These are phyloP conservation scores for Falcaria lacertinaria DNA, from an alignment of 2,888 invertebrate species.

Conservation along the genomic window DNA sequence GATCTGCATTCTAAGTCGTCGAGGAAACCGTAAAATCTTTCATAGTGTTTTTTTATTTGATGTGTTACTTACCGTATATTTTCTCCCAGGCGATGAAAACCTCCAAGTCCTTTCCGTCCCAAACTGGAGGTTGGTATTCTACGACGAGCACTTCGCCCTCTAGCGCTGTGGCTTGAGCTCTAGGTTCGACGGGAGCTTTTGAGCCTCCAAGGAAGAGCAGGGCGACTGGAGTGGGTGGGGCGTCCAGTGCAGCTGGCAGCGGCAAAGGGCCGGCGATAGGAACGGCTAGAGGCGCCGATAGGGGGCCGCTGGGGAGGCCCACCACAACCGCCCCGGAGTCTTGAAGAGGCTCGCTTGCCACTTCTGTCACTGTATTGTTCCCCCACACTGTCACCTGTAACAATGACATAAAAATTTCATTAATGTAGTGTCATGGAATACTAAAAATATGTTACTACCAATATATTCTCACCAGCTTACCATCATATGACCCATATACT, in stretches of 20 bases:
- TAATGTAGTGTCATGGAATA: no score
- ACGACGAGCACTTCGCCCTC: constrained; percentile 83
- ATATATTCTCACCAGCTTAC: no score
- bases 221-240: constrained; percentile 55
- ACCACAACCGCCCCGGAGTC: constrained; percentile 64
- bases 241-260: constrained; percentile 38
- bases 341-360: constrained; percentile 64
- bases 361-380: constrained; percentile 65
- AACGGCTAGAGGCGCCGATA: constrained; percentile 50
- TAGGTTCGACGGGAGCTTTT: constrained; percentile 81
- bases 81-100: constrained; percentile 72
- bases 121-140: constrained; percentile 77
- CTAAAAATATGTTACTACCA: no score
- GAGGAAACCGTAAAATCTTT: neutral
- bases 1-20: no score
- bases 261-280: constrained; percentile 52
- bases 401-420: constrained; percentile 6
- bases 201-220: constrained; percentile 81
- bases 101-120: constrained; percentile 76
- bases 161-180: constrained; percentile 76
- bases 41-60: neutral
- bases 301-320: constrained; percentile 60
- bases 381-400: constrained; percentile 65
- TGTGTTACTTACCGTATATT: constrained; percentile 60
- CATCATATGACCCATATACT: no score